Percentiles rank a stretch among this genome's conserved stretches.
phyloP scores from a whole-genome alignment of 2,113 vertebrate genomes.

The Cyprinodon tularosa region DNA sequence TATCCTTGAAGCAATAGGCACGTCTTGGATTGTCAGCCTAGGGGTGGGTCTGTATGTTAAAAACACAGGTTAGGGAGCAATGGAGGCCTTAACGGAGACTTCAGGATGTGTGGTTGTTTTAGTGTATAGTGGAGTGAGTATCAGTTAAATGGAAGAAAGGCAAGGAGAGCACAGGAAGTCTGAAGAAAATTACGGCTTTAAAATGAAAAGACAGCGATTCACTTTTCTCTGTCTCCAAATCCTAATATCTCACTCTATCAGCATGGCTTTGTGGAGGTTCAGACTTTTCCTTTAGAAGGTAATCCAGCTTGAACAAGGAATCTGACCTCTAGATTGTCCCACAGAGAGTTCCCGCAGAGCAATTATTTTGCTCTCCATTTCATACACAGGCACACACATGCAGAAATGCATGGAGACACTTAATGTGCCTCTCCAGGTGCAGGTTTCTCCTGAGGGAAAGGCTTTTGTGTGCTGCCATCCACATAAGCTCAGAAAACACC shows the following conservation, averaged over 20 bases:
- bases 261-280: slow-evolving; percentile 55
- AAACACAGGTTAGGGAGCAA: slow-evolving; percentile 46
- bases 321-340: slow-evolving; percentile 47
- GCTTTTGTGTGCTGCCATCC: slow-evolving; percentile 68
- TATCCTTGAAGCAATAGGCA: slow-evolving; percentile 9
- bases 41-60: slow-evolving; percentile 31
- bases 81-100: slow-evolving; percentile 41
- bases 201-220: slow-evolving; percentile 61
- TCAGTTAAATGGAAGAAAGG: slow-evolving; percentile 6
- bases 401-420: slow-evolving; percentile 30
- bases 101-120: slow-evolving; percentile 44
- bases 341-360: slow-evolving; percentile 35
- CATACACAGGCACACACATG: slow-evolving; percentile 30
- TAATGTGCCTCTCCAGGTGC: slow-evolving; percentile 67
- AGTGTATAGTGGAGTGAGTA: slow-evolving; percentile 22
- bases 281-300: slow-evolving; percentile 72
- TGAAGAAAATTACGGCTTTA: slow-evolving; percentile 66
- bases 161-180: slow-evolving; percentile 48
- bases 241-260: slow-evolving; percentile 52
- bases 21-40: slow-evolving; percentile 41
- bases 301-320: slow-evolving; percentile 64
- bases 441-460: slow-evolving; percentile 70
- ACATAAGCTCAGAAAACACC: slow-evolving; percentile 68
- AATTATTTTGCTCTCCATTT: slow-evolving; percentile 37
- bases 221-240: slow-evolving; percentile 59